These are phyloP conservation scores for Scaptomyza polygonia DNA, from an alignment of 2,888 invertebrate species.

Conservation along the genomic window DNA sequence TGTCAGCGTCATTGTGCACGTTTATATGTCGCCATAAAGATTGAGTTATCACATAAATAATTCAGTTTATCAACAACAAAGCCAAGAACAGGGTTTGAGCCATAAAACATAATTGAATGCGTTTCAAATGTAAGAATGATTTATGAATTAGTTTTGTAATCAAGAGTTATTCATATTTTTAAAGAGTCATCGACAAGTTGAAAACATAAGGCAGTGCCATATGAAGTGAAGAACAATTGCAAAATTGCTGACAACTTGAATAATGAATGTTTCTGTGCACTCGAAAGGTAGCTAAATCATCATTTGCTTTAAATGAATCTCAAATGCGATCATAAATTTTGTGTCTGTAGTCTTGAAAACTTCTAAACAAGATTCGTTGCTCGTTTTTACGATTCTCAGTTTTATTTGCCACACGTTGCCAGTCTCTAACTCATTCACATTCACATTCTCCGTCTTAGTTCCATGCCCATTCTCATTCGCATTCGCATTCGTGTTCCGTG, in stretches of 20 bases:
- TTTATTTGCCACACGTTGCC: constrained; percentile 66
- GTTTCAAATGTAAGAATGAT: not conserved
- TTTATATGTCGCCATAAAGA: constrained; percentile 1
- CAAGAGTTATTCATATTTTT: too few species aligned
- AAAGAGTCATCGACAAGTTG: not conserved
- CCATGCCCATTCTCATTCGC: constrained; percentile 14
- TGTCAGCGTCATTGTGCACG: constrained; percentile 42
- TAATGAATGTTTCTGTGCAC: constrained; percentile 22
- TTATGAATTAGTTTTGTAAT: not conserved
- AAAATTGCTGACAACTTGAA: constrained; percentile 28
- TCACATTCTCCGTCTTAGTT: not conserved
- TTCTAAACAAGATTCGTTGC: constrained; percentile 55
- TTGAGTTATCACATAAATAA: constrained; percentile 48
- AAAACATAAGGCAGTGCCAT: constrained; percentile 6
- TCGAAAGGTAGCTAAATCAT: constrained; percentile 34
- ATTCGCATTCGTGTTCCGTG: constrained; percentile 6
- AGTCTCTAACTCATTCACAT: constrained; percentile 20
- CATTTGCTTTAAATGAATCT: constrained; percentile 46
- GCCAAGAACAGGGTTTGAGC: not conserved
- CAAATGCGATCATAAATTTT: constrained; percentile 57
- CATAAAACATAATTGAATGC: constrained; percentile 8
- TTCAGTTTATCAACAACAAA: constrained; percentile 40
- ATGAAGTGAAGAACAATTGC: constrained; percentile 9
- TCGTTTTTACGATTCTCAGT: constrained; percentile 56
- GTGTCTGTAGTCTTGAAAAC: constrained; percentile 39